These are phyloP conservation scores for Drosophila picticornis DNA, from an alignment of 2,888 invertebrate species.

Conservation along the genomic window DNA sequence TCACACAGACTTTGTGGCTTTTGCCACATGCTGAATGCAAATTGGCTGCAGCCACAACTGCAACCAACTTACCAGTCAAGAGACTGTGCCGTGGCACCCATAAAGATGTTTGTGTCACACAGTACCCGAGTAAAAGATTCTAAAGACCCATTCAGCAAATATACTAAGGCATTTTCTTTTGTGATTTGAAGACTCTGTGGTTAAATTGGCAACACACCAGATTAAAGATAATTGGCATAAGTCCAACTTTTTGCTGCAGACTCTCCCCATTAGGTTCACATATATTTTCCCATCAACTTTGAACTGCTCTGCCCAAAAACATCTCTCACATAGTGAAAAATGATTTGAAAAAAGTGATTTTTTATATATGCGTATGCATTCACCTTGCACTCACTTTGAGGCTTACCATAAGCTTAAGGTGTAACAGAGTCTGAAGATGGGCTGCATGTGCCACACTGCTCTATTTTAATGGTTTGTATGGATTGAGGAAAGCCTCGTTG, in stretches of 20 bases:
- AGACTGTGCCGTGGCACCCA: not conserved
- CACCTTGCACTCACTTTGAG: not conserved
- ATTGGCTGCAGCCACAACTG: constrained; percentile 25
- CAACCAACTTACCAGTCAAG: constrained; percentile 9
- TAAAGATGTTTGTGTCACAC: not conserved
- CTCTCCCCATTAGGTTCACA: not conserved
- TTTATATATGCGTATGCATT: no score
- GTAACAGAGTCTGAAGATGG: no score
- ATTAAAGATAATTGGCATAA: no score
- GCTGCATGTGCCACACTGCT: not conserved
- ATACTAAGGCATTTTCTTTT: not conserved
- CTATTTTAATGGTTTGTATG: not conserved
- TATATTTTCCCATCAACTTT: no score
- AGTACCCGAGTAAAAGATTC: not conserved
- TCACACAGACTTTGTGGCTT: constrained; percentile 21
- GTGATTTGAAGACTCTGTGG: not conserved
- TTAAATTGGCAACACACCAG: not conserved
- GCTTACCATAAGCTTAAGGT: not conserved
- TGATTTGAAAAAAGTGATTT: not conserved
- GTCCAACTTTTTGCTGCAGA: not conserved
- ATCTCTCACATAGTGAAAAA: not conserved
- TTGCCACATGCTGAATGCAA: constrained; percentile 44
- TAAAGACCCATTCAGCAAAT: not conserved
- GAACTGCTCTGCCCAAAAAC: not conserved
- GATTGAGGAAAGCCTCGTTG: not conserved